Evolutionary conservation across 2,113 vertebrate genomes (phyloP), one percentile per base, ranked within the genome.

Genomic region (Lampris megalopsis): DNA sequence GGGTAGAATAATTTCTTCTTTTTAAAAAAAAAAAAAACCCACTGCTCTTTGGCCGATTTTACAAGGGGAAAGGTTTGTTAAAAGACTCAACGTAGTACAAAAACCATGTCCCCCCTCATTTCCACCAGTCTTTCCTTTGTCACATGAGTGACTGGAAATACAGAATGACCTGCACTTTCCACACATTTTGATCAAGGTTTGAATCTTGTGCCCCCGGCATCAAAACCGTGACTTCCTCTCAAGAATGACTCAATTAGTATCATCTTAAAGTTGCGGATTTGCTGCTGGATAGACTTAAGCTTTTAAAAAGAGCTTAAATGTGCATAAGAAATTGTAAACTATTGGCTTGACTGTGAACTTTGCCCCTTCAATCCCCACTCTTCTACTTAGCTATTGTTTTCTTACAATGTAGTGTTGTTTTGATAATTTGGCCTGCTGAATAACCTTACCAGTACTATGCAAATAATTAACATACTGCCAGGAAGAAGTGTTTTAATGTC

Each of bases 361-460:
- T 85, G 71, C 69, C 60, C 74, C 68, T 65, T 9, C 65, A 88
- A 79, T 79, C 83, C 60, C 67, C 73, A 69, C 36, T 80, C 61
- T 72, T 66, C 45, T 68, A 67, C 71, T 76, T 56, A 65, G 72
- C 64, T 43, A 13, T 79, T 87, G 70, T 83, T 88, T 71, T 62
- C 62, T 41, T 77, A 89, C 87, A 89, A 73, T 86, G 75, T 70
- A 2, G 54, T 60, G 47, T 73, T 87, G 79, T 89, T 77, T 49
- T 63, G 40, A 71, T 57, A 24, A 57, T 74, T 62, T 48, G 54
- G 47, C 61, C 5, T 4, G 6, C 70, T 56, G 38, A 41, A 48
- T 35, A 58, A 43, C 13, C 6, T 13, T 49, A 45, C 49, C 11
- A 47, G 24, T 74, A 62, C 73, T 68, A 45, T 67, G 48, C 38